These are phyloP conservation scores for Heliconius eleuchia DNA, from an alignment of 1,140 invertebrate species.

Conservation along the genomic window DNA sequence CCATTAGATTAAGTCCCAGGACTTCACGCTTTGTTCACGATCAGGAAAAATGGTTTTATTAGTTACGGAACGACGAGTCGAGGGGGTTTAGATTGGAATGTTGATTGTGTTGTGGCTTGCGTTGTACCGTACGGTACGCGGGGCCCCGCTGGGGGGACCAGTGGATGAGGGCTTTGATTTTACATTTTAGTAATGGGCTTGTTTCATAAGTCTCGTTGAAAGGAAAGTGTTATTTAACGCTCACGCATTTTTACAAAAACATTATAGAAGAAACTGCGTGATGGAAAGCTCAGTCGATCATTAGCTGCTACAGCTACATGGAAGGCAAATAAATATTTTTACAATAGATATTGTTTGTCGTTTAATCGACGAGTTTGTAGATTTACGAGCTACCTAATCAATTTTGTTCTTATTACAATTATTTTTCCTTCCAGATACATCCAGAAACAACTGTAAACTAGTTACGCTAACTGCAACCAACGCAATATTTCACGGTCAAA, in stretches of 20 bases:
- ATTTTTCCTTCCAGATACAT: neutral
- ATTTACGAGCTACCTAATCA: no score
- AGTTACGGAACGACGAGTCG: slow-evolving; percentile 8
- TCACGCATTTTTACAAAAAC: no score
- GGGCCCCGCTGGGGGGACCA: neutral
- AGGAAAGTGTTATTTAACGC: no score
- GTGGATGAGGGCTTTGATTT: no score
- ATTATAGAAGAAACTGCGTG: no score
- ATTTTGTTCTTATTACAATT: neutral
- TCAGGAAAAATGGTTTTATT: slow-evolving; percentile 27
- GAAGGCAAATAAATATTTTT: neutral
- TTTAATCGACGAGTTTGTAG: no score
- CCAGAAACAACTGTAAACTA: neutral
- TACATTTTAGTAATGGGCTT: no score
- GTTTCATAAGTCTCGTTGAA: no score
- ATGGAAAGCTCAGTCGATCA: no score
- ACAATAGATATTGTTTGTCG: no score
- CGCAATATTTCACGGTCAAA: slow-evolving; percentile 2
- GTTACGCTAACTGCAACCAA: neutral
- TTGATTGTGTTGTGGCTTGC: slow-evolving; percentile 25
- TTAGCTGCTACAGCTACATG: no score
- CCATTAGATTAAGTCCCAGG: slow-evolving; percentile 17
- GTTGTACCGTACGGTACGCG: neutral
- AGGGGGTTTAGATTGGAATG: slow-evolving; percentile 24
- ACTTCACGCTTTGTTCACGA: slow-evolving; percentile 24